A percentile compares a stretch with the other conserved stretches of the same genome.
Conservation (phyloP, 2,888 invertebrate species). For the Mactromeris polynyma region DNA sequence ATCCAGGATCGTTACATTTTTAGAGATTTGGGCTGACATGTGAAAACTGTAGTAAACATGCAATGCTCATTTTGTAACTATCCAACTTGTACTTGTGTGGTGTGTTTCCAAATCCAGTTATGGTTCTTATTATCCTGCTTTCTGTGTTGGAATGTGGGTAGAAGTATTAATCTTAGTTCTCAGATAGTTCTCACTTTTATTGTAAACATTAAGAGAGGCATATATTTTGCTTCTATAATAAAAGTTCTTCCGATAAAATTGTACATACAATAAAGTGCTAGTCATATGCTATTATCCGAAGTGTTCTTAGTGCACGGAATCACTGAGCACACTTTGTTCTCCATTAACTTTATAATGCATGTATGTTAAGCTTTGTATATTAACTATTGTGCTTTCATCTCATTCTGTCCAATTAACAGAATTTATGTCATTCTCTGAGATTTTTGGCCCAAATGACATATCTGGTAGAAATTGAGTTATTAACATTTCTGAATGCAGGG, state of each 20-base stretch:
- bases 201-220: neutral
- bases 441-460: too few species aligned
- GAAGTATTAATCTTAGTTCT: too few species aligned
- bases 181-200: neutral
- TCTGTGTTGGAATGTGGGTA: neutral
- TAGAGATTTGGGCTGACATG: too few species aligned
- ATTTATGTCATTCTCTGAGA: neutral
- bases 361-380: slow-evolving; percentile 21
- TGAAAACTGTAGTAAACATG: neutral
- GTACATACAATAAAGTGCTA: slow-evolving; percentile 1
- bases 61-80: neutral
- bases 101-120: neutral
- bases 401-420: neutral
- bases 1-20: too few species aligned
- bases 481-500: too few species aligned
- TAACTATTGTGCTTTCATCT: slow-evolving; percentile 15
- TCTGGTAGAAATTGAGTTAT: too few species aligned
- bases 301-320: neutral
- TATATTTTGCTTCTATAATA: neutral
- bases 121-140: neutral
- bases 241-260: neutral
- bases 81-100: neutral
- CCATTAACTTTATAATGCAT: neutral
- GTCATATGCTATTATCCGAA: slow-evolving; percentile 13
- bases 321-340: neutral